phyloP scores from a whole-genome alignment of 1,140 invertebrate species.

The Listronotus oregonensis region DNA sequence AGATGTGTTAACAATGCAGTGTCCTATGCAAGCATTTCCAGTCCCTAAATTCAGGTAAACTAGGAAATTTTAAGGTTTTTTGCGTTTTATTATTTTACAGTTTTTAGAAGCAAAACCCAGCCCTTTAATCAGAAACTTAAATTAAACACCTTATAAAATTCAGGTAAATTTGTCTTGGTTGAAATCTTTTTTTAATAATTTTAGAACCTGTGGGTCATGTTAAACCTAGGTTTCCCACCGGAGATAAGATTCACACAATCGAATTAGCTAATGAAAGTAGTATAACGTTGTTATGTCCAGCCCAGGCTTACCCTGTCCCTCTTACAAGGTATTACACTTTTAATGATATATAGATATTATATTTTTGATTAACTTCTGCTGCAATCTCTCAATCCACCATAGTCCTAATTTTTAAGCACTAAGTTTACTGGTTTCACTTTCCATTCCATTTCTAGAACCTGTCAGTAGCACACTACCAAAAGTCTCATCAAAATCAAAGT shows the following conservation, averaged over 20 bases:
- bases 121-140: too few relatives aligned
- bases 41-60: constrained; percentile 63
- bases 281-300: constrained; percentile 64
- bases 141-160: too few relatives aligned
- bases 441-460: constrained; percentile 62
- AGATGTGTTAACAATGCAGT: constrained; percentile 66
- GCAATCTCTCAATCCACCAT: too few relatives aligned
- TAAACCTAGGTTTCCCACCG: constrained; percentile 53
- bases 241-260: constrained; percentile 54
- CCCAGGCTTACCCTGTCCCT: constrained; percentile 69
- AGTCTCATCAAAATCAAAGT: constrained; percentile 57
- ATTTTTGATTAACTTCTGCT: too few relatives aligned
- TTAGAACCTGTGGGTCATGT: constrained; percentile 61
- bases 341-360: too few relatives aligned
- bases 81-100: constrained; percentile 51
- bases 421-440: too few relatives aligned
- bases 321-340: constrained; percentile 62
- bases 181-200: constrained; percentile 44
- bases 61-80: constrained; percentile 6
- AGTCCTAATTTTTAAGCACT: too few relatives aligned
- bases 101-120: too few relatives aligned
- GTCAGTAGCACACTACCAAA: constrained; percentile 73
- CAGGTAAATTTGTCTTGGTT: too few relatives aligned
- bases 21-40: constrained; percentile 67
- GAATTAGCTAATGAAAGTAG: constrained; percentile 49